Percentiles rank a stretch among this genome's conserved stretches.
Conservation (phyloP, 2,888 invertebrate species). For the Catonia carolina region DNA sequence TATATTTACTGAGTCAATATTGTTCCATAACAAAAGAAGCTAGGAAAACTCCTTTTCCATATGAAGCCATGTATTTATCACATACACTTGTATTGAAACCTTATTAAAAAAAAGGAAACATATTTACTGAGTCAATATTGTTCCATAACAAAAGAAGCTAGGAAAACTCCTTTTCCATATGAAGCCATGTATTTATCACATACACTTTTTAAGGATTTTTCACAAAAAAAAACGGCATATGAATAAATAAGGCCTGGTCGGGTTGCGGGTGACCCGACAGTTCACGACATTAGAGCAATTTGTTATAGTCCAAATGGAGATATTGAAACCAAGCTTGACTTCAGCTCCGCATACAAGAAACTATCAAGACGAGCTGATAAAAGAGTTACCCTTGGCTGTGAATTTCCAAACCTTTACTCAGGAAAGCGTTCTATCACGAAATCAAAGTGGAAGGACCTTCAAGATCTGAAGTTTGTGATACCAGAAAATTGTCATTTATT, state of each 20-base stretch:
- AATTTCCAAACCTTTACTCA: conserved; percentile 14
- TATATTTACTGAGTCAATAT: too few relatives aligned
- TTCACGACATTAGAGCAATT: conserved; percentile 18
- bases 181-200: conserved; percentile 3
- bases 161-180: too few relatives aligned
- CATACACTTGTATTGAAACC: conserved; percentile 3
- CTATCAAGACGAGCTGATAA: conserved; percentile 14
- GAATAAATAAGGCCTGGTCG: conserved; percentile 16
- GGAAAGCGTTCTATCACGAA: too few relatives aligned
- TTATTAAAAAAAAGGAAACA: conserved; percentile 12
- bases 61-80: too few relatives aligned
- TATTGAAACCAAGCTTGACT: conserved; percentile 14
- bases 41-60: too few relatives aligned
- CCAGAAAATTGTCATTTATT: too few relatives aligned
- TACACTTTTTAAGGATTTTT: conserved; percentile 10
- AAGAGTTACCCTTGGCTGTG: conserved; percentile 8
- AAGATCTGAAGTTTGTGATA: too few relatives aligned
- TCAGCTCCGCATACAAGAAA: not conserved
- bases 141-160: conserved; percentile 17
- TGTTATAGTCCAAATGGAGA: conserved; percentile 10
- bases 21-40: too few relatives aligned
- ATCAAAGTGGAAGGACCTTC: too few relatives aligned
- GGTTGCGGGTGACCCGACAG: conserved; percentile 16
- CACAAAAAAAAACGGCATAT: conserved; percentile 17
- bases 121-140: conserved; percentile 17